Conservation (phyloP, 2,113 vertebrate genomes). For the Piprites chloris region DNA sequence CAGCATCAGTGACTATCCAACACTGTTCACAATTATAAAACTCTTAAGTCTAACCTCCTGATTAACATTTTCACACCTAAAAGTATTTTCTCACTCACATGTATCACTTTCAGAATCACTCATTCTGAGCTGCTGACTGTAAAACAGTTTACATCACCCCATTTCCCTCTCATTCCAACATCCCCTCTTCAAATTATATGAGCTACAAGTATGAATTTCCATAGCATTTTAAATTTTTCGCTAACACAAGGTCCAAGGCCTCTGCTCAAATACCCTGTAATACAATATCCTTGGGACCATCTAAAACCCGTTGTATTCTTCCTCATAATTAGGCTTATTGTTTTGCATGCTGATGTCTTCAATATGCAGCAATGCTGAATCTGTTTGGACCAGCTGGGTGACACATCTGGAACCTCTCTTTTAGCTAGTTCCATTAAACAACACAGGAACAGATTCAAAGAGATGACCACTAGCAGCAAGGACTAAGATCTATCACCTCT, state of each 20-base stretch:
- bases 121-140: background rate
- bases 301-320: background rate
- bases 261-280: background rate
- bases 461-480: background rate
- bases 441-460: background rate
- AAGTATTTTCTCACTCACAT: background rate
- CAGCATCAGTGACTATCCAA: background rate
- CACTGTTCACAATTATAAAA: background rate
- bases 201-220: background rate
- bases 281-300: background rate
- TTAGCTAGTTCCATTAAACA: background rate
- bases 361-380: background rate
- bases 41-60: background rate
- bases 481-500: background rate
- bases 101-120: background rate
- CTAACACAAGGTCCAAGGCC: background rate
- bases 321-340: background rate
- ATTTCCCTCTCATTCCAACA: background rate
- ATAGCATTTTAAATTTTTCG: background rate
- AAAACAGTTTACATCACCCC: background rate
- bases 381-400: background rate
- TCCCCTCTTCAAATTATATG: background rate
- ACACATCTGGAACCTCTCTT: conserved; percentile 8
- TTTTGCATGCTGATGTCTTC: background rate
- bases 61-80: background rate